Percentiles rank a stretch among this genome's conserved stretches.
phyloP scores from a whole-genome alignment of 2,888 invertebrate genomes.

The Chalcis sispes region DNA sequence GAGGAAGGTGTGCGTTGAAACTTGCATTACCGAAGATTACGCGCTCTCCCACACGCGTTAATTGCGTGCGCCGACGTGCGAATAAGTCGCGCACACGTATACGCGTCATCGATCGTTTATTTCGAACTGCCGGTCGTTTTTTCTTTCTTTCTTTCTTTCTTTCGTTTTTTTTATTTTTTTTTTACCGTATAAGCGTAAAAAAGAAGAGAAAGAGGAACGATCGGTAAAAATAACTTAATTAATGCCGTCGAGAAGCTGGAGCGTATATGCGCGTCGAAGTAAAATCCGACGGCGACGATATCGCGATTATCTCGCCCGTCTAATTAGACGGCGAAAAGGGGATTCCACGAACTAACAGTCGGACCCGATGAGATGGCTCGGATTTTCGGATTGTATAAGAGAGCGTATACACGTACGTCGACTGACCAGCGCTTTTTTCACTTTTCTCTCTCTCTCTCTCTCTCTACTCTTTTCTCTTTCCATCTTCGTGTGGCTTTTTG shows the following conservation, averaged over 20 bases:
- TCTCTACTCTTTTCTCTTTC: not conserved
- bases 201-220: slow-evolving; percentile 43
- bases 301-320: slow-evolving; percentile 69
- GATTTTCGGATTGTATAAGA: slow-evolving; percentile 48
- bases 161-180: not conserved
- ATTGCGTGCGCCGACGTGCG: slow-evolving; percentile 62
- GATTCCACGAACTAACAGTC: slow-evolving; percentile 58
- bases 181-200: not conserved
- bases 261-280: slow-evolving; percentile 57
- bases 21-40: slow-evolving; percentile 56
- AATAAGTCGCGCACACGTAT: slow-evolving; percentile 53
- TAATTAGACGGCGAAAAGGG: slow-evolving; percentile 70
- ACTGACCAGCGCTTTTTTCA: not conserved
- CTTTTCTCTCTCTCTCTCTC: not conserved
- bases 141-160: not conserved
- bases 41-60: slow-evolving; percentile 63
- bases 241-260: slow-evolving; percentile 64
- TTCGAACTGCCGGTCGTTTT: not conserved
- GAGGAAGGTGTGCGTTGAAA: slow-evolving; percentile 28
- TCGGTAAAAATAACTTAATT: slow-evolving; percentile 72
- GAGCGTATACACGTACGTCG: too few species aligned
- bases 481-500: slow-evolving; percentile 13
- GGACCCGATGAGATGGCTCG: slow-evolving; percentile 34
- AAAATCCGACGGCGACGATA: slow-evolving; percentile 61
- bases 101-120: slow-evolving; percentile 1